Conservation (phyloP, 2,113 vertebrate species). For the Catharus bicknelli region DNA sequence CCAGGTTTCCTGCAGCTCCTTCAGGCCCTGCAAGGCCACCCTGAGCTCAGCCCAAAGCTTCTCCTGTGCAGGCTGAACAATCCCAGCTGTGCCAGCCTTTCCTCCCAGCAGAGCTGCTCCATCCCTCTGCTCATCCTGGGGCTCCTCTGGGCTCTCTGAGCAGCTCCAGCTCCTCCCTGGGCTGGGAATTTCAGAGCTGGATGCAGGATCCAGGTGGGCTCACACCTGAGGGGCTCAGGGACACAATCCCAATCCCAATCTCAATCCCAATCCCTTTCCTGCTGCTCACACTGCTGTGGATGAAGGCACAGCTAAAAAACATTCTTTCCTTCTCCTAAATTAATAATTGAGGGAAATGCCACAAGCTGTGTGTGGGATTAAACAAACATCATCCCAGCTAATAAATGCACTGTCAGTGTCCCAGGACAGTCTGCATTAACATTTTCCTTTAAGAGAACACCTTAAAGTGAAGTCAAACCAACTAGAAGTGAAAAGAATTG, state of each 20-base stretch:
- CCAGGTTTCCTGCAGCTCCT: no score
- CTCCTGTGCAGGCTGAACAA: no score
- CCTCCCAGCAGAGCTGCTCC: not conserved
- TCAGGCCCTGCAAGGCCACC: no score
- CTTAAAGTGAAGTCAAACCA: not conserved
- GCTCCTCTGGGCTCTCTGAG: not conserved
- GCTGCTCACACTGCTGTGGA: not conserved
- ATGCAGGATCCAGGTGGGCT: not conserved
- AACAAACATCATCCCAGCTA: not conserved
- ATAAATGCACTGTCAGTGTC: not conserved
- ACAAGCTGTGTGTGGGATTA: rapidly evolving
- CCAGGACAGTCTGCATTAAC: not conserved
- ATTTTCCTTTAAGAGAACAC: not conserved
- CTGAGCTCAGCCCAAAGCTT: no score
- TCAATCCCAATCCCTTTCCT: not conserved
- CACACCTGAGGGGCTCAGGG: not conserved
- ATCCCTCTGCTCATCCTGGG: not conserved
- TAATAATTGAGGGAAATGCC: not conserved
- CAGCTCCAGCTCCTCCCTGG: not conserved
- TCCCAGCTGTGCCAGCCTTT: no score
- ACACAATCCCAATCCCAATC: no score
- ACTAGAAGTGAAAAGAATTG: not conserved
- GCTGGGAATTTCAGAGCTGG: not conserved
- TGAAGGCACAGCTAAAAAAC: not conserved
- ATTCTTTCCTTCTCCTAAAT: not conserved